Conservation (phyloP, 2,113 vertebrate species). For the Nymphicus hollandicus region DNA sequence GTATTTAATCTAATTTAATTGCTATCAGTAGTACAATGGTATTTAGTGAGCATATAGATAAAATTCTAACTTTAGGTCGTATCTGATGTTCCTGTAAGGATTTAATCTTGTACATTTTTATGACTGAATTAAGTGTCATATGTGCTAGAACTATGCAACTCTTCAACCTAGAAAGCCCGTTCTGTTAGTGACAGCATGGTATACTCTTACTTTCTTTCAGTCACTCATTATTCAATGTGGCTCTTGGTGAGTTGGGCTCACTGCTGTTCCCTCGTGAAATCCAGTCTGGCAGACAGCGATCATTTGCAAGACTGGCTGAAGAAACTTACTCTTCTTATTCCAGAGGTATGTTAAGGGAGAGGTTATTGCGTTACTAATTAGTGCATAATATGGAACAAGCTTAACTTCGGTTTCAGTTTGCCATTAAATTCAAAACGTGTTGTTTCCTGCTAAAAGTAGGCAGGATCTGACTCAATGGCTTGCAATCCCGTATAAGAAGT, state of each 20-base stretch:
- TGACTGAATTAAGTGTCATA: background rate
- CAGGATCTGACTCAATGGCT: background rate
- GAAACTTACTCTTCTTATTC: constrained; percentile 95
- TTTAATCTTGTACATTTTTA: background rate
- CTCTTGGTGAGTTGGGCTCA: constrained; percentile 98
- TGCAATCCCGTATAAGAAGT: background rate
- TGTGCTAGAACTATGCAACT: background rate
- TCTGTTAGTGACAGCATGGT: background rate
- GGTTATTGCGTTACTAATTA: background rate
- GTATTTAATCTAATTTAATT: background rate
- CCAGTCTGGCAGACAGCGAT: constrained; percentile 95
- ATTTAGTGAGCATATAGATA: background rate
- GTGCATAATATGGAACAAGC: background rate
- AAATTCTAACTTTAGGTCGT: background rate
- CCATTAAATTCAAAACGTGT: background rate
- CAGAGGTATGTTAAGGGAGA: constrained; percentile 82
- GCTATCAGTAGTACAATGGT: background rate
- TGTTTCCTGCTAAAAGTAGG: background rate
- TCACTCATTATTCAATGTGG: constrained; percentile 99
- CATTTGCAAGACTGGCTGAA: constrained; percentile 96
- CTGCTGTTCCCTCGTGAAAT: constrained; percentile 95
- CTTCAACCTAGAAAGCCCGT: background rate
- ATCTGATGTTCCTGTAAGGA: background rate
- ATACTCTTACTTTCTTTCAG: constrained; percentile 66
- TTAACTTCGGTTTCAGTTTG: background rate